Evolutionary conservation across 2,113 vertebrate genomes (phyloP).

Genomic region (Tragelaphus strepsiceros): DNA sequence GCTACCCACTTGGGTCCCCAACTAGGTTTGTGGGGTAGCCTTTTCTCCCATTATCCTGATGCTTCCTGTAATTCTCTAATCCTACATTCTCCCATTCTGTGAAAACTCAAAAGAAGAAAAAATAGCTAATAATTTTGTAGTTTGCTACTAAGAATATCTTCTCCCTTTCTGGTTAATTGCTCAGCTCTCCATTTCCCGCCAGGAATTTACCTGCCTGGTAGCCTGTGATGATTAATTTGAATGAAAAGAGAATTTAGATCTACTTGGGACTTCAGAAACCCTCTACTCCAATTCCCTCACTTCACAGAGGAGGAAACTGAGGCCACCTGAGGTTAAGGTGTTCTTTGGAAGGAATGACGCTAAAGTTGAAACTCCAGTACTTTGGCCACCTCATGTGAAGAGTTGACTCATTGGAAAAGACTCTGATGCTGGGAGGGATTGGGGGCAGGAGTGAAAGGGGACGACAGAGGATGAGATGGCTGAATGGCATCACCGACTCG

Average conservation of each 20-base stretch:
- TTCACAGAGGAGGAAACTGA: background rate
- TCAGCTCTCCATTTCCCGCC: background rate
- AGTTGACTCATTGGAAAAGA: no score
- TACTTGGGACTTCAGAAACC: background rate
- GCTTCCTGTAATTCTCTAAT: background rate
- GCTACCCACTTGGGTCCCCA: accelerated
- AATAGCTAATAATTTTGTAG: background rate
- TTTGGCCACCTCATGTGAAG: no score
- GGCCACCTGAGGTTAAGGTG: no score
- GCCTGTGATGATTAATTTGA: background rate
- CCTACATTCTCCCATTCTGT: background rate
- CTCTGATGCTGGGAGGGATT: no score
- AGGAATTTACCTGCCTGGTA: background rate
- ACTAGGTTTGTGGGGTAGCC: background rate
- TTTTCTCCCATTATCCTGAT: background rate
- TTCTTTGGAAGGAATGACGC: no score
- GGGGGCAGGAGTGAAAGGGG: no score
- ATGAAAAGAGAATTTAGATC: background rate
- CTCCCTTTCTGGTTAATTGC: background rate
- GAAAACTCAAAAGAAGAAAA: background rate
- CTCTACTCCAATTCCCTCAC: background rate
- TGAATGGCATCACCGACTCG: no score
- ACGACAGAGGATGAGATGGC: no score
- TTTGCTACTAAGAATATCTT: background rate
- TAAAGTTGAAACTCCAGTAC: no score